phyloP scores from a whole-genome alignment of 1,140 invertebrate genomes.

The Scaptodrosophila lebanonensis region DNA sequence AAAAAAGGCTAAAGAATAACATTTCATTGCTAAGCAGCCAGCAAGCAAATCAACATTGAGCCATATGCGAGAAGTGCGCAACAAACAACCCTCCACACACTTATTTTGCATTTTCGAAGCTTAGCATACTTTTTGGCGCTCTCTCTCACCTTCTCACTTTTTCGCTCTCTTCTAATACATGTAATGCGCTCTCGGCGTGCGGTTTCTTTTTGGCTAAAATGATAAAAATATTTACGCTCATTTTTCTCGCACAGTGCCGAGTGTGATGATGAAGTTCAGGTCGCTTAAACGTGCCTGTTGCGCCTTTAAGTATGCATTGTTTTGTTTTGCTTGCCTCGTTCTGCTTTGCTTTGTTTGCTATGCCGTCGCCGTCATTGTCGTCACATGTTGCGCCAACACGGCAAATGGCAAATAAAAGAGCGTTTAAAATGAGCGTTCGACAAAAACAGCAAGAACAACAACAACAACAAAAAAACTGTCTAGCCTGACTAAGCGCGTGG shows the following conservation, averaged over 20 bases:
- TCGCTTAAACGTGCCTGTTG: slow-evolving; percentile 39
- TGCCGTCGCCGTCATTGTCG: background rate
- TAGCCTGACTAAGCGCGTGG: too few species aligned
- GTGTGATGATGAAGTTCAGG: slow-evolving; percentile 28
- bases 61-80: too few species aligned
- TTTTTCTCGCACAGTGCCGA: slow-evolving; percentile 11
- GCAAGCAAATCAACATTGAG: too few species aligned
- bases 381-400: slow-evolving; percentile 20
- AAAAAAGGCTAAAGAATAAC: slow-evolving; percentile 6
- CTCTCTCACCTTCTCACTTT: background rate
- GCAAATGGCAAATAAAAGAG: background rate
- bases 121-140: slow-evolving; percentile 49
- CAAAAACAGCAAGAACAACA: too few species aligned
- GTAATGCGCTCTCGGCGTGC: background rate
- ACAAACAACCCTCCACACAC: slow-evolving; percentile 28
- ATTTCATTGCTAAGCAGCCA: too few species aligned
- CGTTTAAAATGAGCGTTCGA: too few species aligned
- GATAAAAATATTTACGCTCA: slow-evolving; percentile 20
- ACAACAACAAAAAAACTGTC: too few species aligned
- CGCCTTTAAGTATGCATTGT: slow-evolving; percentile 24
- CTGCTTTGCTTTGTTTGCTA: slow-evolving; percentile 12
- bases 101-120: slow-evolving; percentile 40
- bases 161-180: background rate
- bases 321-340: slow-evolving; percentile 3
- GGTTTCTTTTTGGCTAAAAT: background rate